Evolutionary conservation across 2,888 invertebrate species (phyloP), one percentile per base, ranked within the genome.

Genomic region (Dione juno): DNA sequence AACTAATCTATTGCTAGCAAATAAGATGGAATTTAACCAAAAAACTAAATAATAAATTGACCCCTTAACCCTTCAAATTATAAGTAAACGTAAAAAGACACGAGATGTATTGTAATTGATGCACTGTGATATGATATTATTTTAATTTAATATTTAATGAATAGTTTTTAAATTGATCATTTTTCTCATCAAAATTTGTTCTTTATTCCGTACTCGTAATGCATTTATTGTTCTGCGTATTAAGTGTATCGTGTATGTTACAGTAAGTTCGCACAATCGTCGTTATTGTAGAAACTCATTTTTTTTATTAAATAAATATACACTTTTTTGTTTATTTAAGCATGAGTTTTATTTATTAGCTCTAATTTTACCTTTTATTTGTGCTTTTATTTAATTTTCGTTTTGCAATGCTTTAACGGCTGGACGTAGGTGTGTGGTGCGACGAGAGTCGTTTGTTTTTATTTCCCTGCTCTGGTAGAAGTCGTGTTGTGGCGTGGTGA

Each of bases 121-220:
- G 77, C 77, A 75, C 78, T 78, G 78, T 79, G 78, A 78, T 78
- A 76, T 69, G 48, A 65, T 67, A n/a, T 16, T 57, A 67, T 69
- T 48, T 70, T 28, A 53, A 40, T n/a, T 63, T 28, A 28, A 41
- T 66, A 43, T 57, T 65, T 59, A 35, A 66, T 72, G 61, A 67
- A 58, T 50, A 57, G 41, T n/a, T 21, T 7, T 66, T 63, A 63
- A 66, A 53, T 54, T 43, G 57, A 64, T 35, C 50, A 28, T 57
- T 67, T 53, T 58, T 58, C 37, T 61, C 41, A 57, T 48, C 40
- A 67, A 57, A 63, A 54, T 66, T 67, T 11, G 13, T 64, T 35
- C 54, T 35, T n/a, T 43, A 64, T 71, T 71, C 64, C 71, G 13
- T 58, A 52, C 58, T 58, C 71, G 13, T 58, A 52, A 64, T 58